phyloP scores from a whole-genome alignment of 92 coral and sea anemone species.

The Zoanthus sociatus region DNA sequence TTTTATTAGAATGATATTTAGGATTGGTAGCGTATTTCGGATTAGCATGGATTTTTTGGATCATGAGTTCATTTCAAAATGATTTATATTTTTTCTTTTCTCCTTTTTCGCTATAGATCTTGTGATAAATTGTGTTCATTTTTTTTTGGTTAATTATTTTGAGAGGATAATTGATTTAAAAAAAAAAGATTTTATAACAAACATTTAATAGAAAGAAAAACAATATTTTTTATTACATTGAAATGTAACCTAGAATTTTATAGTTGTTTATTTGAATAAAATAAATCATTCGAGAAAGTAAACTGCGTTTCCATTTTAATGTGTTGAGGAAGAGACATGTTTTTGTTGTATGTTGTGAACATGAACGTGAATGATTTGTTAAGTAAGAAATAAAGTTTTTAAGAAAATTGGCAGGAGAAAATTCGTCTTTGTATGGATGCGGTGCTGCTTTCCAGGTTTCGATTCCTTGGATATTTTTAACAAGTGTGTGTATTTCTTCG shows the following conservation, averaged over 20 bases:
- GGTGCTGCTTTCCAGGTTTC: neutral
- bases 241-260: neutral
- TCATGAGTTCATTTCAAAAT: too few relatives aligned
- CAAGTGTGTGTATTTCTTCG: neutral
- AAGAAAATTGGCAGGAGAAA: neutral
- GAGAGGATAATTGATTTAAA: too few relatives aligned
- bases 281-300: neutral
- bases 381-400: neutral
- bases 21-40: too few relatives aligned
- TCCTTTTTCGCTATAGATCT: too few relatives aligned
- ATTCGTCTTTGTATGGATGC: neutral
- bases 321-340: neutral
- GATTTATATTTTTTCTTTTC: too few relatives aligned
- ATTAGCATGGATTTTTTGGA: too few relatives aligned
- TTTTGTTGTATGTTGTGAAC: neutral
- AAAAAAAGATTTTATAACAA: too few relatives aligned
- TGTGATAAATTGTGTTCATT: too few relatives aligned
- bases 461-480: neutral
- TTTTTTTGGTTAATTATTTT: too few relatives aligned
- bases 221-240: neutral
- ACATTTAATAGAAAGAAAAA: too few relatives aligned
- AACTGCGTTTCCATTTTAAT: neutral
- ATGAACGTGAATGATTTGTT: neutral
- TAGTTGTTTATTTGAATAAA: neutral
- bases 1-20: too few relatives aligned